phyloP scores from a whole-genome alignment of 1,140 invertebrate genomes.

The Drosophila kikkawai region DNA sequence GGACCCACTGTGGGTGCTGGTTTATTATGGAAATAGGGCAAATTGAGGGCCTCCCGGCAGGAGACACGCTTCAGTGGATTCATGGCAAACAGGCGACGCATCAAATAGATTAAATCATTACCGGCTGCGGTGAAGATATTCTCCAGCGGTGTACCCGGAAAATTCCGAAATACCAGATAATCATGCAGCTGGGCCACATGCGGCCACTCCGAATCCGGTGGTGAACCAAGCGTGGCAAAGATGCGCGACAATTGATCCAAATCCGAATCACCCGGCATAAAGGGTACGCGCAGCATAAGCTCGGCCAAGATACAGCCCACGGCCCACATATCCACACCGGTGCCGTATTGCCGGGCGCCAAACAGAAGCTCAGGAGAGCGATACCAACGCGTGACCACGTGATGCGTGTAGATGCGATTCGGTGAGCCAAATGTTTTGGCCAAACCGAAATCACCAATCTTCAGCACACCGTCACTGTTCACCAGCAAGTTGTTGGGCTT shows the following conservation, averaged over 20 bases:
- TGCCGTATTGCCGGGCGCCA: constrained; percentile 97
- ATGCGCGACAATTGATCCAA: constrained; percentile 98
- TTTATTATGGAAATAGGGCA: constrained; percentile 95
- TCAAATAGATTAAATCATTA: constrained; percentile 95
- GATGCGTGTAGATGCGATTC: constrained; percentile 98
- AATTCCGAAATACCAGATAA: constrained; percentile 96
- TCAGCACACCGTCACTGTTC: constrained; percentile 95
- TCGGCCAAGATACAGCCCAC: constrained; percentile 99
- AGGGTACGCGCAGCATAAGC: constrained; percentile 95
- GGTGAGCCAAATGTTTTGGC: constrained; percentile 99
- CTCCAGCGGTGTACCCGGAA: constrained; percentile 92
- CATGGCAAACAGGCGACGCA: constrained; percentile 92
- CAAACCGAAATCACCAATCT: constrained; percentile 99
- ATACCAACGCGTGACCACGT: constrained; percentile 98
- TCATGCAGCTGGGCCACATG: constrained; percentile 94
- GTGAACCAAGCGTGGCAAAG: constrained; percentile 96
- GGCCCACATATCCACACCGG: constrained; percentile 99
- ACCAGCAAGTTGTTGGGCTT: constrained; percentile 99
- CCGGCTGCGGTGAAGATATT: constrained; percentile 98
- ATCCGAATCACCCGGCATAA: constrained; percentile 98
- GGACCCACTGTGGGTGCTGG: constrained; percentile 93
- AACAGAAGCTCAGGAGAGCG: constrained; percentile 97
- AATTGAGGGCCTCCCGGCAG: constrained; percentile 92
- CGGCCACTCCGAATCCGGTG: constrained; percentile 96
- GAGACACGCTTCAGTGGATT: constrained; percentile 94